phyloP scores from a whole-genome alignment of 2,113 vertebrate species.

The Hydrochoerus hydrochaeris region DNA sequence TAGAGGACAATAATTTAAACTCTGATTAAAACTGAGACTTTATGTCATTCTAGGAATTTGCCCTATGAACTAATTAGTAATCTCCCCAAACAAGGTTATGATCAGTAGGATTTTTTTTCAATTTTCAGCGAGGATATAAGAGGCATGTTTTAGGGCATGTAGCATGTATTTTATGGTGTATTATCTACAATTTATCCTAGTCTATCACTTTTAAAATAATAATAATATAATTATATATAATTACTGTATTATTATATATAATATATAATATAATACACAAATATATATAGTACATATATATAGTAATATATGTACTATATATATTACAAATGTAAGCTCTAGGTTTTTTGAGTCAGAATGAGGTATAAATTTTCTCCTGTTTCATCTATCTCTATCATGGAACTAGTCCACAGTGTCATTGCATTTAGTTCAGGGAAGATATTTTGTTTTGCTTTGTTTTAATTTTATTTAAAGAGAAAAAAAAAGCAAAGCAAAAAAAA shows the following conservation, averaged over 20 bases:
- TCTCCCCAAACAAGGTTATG: background rate
- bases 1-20: background rate
- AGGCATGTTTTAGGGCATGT: background rate
- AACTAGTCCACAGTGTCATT: background rate
- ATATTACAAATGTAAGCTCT: too few relatives aligned
- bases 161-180: background rate
- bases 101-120: background rate
- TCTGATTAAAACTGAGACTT: background rate
- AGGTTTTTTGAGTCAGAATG: background rate
- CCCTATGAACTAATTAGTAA: background rate
- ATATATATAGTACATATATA: too few relatives aligned
- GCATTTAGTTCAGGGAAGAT: background rate
- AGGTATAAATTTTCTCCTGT: background rate
- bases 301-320: too few relatives aligned
- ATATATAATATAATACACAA: too few relatives aligned
- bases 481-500: too few relatives aligned
- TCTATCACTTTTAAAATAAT: background rate
- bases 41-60: background rate
- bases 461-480: too few relatives aligned
- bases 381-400: background rate
- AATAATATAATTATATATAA: background rate
- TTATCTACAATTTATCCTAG: background rate
- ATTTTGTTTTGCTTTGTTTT: too few relatives aligned
- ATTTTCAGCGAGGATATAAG: background rate
- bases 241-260: too few relatives aligned